These are phyloP conservation scores for Andrena flavipes DNA, from an alignment of 2,888 invertebrate genomes.

Conservation along the genomic window DNA sequence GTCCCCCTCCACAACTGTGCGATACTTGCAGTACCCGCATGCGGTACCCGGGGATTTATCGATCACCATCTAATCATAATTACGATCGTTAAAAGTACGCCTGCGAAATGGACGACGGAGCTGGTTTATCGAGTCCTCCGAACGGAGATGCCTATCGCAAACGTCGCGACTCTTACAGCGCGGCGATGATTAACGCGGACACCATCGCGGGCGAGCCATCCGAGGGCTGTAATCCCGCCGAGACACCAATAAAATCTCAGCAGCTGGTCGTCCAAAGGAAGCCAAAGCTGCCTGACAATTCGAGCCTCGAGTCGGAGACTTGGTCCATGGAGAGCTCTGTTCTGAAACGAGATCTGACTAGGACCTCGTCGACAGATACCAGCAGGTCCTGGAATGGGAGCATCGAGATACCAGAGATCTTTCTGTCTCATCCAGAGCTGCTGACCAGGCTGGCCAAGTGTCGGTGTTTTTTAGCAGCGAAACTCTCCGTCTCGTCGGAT, in stretches of 20 bases:
- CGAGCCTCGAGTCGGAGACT: conserved; percentile 69
- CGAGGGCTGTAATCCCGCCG: conserved; percentile 52
- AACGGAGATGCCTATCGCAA: conserved; percentile 56
- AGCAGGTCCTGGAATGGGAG: conserved; percentile 71
- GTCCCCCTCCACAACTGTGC: neutral
- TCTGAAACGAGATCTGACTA: conserved; percentile 60
- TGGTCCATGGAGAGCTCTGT: conserved; percentile 67
- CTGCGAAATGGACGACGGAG: conserved; percentile 44
- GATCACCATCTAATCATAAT: conserved; percentile 37
- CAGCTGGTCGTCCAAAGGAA: conserved; percentile 8
- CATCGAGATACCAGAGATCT: conserved; percentile 73
- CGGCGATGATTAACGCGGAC: conserved; percentile 73
- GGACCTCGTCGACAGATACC: conserved; percentile 68
- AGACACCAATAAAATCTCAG: conserved; percentile 8
- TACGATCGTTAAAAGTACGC: conserved; percentile 27
- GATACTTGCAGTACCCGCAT: neutral
- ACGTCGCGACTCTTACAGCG: conserved; percentile 77
- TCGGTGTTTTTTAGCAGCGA: conserved; percentile 60
- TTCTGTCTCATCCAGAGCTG: conserved; percentile 69
- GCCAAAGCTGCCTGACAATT: conserved; percentile 40
- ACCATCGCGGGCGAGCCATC: conserved; percentile 58
- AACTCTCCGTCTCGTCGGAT: conserved; percentile 46
- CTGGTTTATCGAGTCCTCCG: conserved; percentile 30
- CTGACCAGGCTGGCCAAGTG: conserved; percentile 52
- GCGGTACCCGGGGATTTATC: conserved; percentile 8